A percentile compares a stretch with the other conserved stretches of the same genome.
Conservation (phyloP, 2,888 invertebrate species). For the Congeria kusceri region DNA sequence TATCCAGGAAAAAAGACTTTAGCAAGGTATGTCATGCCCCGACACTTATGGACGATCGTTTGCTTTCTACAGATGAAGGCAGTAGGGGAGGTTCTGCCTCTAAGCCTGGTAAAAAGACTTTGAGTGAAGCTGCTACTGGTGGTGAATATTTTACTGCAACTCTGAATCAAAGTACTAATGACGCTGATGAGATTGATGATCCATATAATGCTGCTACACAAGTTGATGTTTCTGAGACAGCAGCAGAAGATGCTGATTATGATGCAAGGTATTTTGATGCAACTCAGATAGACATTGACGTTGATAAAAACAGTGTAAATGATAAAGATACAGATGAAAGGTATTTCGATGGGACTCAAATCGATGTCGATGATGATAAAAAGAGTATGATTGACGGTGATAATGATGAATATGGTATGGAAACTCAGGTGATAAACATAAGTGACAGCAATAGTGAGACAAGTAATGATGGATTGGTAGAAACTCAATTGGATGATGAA, state of each 20-base stretch:
- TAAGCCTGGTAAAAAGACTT: too few species aligned
- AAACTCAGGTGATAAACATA: not conserved
- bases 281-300: slow-evolving; percentile 7
- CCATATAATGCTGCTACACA: slow-evolving; percentile 13
- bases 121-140: too few species aligned
- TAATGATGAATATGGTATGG: slow-evolving; percentile 5
- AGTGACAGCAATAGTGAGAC: not conserved
- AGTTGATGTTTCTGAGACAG: slow-evolving; percentile 2
- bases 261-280: not conserved
- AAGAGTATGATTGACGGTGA: slow-evolving; percentile 3
- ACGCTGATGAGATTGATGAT: slow-evolving; percentile 9
- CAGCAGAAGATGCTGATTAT: not conserved
- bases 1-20: too few species aligned
- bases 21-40: too few species aligned
- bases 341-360: slow-evolving; percentile 32
- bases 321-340: slow-evolving; percentile 4
- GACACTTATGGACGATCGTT: too few species aligned
- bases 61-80: not conserved
- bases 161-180: too few species aligned
- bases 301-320: slow-evolving; percentile 3
- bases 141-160: too few species aligned
- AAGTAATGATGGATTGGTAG: not conserved
- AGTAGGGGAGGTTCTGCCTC: not conserved
- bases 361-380: not conserved
- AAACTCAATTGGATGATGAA: slow-evolving; percentile 5